These are phyloP conservation scores for Eremophila alpestris DNA, from an alignment of 2,797 vertebrate species.

Conservation along the genomic window DNA sequence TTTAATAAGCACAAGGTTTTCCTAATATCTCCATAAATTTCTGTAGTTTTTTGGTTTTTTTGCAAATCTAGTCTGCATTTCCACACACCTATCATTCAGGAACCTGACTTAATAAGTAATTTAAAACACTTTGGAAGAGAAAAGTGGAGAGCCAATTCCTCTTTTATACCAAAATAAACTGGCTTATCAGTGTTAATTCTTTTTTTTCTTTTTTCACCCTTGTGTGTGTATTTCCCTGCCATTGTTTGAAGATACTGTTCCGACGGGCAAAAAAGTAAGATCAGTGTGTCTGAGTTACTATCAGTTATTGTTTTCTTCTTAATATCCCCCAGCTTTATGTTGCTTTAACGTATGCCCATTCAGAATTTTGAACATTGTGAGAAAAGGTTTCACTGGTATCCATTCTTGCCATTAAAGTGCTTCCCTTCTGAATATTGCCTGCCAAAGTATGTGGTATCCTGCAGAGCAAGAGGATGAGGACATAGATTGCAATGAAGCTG, in stretches of 20 bases:
- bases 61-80: not conserved
- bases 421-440: slow-evolving; percentile 86
- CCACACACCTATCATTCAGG: not conserved
- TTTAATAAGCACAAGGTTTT: not conserved
- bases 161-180: not conserved
- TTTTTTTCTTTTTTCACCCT: accelerated
- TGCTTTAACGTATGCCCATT: slow-evolving; percentile 48
- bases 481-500: slow-evolving; percentile 88
- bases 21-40: not conserved
- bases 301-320: slow-evolving; percentile 48
- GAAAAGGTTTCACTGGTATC: slow-evolving; percentile 84
- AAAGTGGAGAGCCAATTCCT: not conserved
- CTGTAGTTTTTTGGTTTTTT: not conserved
- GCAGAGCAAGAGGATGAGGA: slow-evolving; percentile 86
- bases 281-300: not conserved
- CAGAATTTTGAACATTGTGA: slow-evolving; percentile 76
- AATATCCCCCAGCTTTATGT: slow-evolving; percentile 28
- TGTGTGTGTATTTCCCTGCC: not conserved
- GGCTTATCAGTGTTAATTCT: not conserved
- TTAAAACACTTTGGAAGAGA: not conserved
- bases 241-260: not conserved
- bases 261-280: not conserved
- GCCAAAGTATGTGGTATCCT: slow-evolving; percentile 91
- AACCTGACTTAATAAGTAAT: not conserved
- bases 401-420: slow-evolving; percentile 85